Evolutionary conservation across 2,888 invertebrate species (phyloP).

Genomic region (Hecatera dysodea): DNA sequence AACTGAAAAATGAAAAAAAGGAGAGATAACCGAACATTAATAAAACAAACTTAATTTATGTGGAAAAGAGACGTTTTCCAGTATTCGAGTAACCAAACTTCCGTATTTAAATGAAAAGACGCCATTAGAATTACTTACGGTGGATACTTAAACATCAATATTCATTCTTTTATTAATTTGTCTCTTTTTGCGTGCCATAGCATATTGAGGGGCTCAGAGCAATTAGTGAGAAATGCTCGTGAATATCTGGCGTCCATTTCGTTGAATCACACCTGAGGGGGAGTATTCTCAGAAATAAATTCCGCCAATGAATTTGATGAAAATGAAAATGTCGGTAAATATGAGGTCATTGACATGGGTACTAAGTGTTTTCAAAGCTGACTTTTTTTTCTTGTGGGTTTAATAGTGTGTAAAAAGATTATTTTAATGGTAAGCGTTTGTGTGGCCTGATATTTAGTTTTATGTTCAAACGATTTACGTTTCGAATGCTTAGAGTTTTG

Average conservation of each 20-base stretch:
- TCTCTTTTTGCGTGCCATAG: slow-evolving; percentile 83
- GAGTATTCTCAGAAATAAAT: slow-evolving; percentile 58
- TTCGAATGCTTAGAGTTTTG: no score
- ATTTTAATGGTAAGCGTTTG: background rate
- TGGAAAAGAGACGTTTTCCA: slow-evolving; percentile 8
- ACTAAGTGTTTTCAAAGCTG: slow-evolving; percentile 3
- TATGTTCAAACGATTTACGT: background rate
- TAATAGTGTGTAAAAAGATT: background rate
- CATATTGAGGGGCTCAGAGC: slow-evolving; percentile 82
- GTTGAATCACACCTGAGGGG: slow-evolving; percentile 68
- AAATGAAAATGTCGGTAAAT: slow-evolving; percentile 31
- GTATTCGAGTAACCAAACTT: slow-evolving; percentile 28
- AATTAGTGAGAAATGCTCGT: slow-evolving; percentile 84
- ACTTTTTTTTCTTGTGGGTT: background rate
- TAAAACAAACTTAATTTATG: slow-evolving; percentile 45
- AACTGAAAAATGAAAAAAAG: slow-evolving; percentile 23
- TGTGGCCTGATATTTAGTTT: background rate
- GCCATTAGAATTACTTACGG: slow-evolving; percentile 31
- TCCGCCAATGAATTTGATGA: slow-evolving; percentile 19
- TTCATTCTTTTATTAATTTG: slow-evolving; percentile 84
- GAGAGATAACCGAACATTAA: slow-evolving; percentile 19
- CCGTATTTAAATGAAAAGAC: slow-evolving; percentile 32
- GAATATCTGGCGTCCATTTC: slow-evolving; percentile 83
- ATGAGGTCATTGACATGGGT: slow-evolving; percentile 10
- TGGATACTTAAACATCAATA: slow-evolving; percentile 62